Conservation (phyloP, 2,888 invertebrate genomes). For the Cremastinae sp. region DNA sequence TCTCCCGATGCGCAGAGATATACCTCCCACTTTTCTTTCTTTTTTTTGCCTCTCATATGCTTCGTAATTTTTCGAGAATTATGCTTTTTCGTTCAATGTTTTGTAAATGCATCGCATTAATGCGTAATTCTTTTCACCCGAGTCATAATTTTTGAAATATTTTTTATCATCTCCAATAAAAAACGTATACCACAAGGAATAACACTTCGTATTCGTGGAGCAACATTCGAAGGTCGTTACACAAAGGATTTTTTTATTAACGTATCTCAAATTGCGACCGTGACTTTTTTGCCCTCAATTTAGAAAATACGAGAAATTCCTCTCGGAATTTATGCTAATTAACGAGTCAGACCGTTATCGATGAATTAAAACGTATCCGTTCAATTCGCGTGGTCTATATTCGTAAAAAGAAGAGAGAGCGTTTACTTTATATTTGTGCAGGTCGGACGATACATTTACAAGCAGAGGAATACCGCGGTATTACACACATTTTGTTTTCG, state of each 20-base stretch:
- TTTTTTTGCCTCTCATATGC: no score
- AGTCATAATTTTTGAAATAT: no score
- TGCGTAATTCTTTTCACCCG: no score
- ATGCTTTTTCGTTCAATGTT: no score
- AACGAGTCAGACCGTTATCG: constrained; percentile 23
- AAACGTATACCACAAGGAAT: no score
- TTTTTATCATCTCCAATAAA: no score
- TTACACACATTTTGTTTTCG: constrained; percentile 28
- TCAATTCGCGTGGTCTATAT: constrained; percentile 10
- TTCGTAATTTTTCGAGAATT: no score
- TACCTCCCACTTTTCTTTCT: no score
- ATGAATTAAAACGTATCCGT: constrained; percentile 20
- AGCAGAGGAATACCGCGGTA: not conserved
- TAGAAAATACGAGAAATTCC: constrained; percentile 3
- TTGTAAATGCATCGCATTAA: no score
- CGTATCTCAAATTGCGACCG: not conserved
- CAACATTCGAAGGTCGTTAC: not conserved
- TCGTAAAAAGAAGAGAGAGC: not conserved
- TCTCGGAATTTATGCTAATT: constrained; percentile 39
- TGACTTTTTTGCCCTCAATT: not conserved
- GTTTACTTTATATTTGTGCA: not conserved
- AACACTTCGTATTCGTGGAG: not conserved
- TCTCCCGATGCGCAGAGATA: no score
- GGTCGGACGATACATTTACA: constrained; percentile 1
- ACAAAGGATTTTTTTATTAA: no score